phyloP scores from a whole-genome alignment of 2,797 vertebrate genomes.

The Lepilemur ruficaudatus region DNA sequence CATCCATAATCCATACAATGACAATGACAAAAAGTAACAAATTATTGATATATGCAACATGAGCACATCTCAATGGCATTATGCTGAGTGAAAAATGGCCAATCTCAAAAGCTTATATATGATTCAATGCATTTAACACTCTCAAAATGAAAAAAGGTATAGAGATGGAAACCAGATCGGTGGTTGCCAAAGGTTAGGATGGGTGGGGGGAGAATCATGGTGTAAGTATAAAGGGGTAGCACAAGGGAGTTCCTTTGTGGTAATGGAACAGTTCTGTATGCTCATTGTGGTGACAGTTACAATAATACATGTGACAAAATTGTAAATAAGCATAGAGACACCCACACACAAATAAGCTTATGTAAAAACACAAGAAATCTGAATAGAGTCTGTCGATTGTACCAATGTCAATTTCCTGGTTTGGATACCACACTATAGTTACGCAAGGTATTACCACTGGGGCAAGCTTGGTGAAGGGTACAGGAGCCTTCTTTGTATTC shows the following conservation, averaged over 20 bases:
- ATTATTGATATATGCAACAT: not conserved
- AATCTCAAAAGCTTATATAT: not conserved
- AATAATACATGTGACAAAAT: not conserved
- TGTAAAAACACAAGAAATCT: not conserved
- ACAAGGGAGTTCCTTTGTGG: not conserved
- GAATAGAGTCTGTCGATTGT: not conserved
- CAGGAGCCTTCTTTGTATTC: not conserved
- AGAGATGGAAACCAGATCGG: not conserved
- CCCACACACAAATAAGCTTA: not conserved
- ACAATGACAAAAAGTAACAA: not conserved
- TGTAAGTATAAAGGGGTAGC: not conserved
- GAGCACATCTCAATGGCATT: not conserved
- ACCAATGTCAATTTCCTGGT: not conserved
- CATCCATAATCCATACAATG: not conserved
- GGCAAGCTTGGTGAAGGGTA: not conserved
- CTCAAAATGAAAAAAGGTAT: not conserved
- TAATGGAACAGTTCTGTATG: not conserved
- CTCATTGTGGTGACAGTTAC: not conserved
- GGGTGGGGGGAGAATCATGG: fast-evolving
- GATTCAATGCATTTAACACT: not conserved
- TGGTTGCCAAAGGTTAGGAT: not conserved
- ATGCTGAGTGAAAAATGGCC: not conserved
- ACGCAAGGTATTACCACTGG: not conserved
- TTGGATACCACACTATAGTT: not conserved
- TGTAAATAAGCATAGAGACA: not conserved